Base-by-base conservation (phyloP, 2,113 vertebrate species). In the Charadrius vociferus region DNA sequence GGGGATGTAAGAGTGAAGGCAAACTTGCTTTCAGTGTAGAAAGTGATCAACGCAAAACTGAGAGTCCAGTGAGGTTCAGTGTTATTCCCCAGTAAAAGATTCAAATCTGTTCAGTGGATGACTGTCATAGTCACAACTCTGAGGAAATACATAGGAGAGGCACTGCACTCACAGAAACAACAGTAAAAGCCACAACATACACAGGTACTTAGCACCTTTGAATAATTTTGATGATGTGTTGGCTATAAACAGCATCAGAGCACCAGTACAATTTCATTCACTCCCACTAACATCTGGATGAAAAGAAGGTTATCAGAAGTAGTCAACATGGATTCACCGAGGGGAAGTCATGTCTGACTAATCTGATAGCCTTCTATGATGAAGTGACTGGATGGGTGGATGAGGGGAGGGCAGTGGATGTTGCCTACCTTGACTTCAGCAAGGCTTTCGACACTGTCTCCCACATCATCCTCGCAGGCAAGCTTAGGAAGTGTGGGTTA, bases 121-220 rank as follows among this genome's bases (percentile, higher is more conserved):
- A 14, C 10, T n/a, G n/a, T n/a, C n/a, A n/a, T n/a, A n/a, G n/a
- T 23, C 34, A 55, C 30, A 77, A 0, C n/a, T n/a, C n/a, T n/a
- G n/a, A n/a, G n/a, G n/a, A n/a, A n/a, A n/a, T n/a, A n/a, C 39
- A 56, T 6, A 61, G n/a, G 14, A 81, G 39, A 67, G 21, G 65
- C n/a, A 24, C 36, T 24, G 24, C 26, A 43, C 41, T 29, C 26
- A 19, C 5, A 23, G 34, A 55, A 91, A 43, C 3, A 74, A 17
- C 14, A 70, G 18, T 8, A 66, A 75, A 88, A 90, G 4, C 53
- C 36, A 30, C 9, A 5, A 32, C 3, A 9, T 12, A 27, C 5
- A 10, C 0, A 30, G 2, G 9, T 39, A 39, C 9, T 65, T 2
- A 36, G 22, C 30, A 83, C 8, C 30, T n/a, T 13, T 32, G 22